phyloP scores from a whole-genome alignment of 2,113 vertebrate genomes.

The Amazona guildingii region DNA sequence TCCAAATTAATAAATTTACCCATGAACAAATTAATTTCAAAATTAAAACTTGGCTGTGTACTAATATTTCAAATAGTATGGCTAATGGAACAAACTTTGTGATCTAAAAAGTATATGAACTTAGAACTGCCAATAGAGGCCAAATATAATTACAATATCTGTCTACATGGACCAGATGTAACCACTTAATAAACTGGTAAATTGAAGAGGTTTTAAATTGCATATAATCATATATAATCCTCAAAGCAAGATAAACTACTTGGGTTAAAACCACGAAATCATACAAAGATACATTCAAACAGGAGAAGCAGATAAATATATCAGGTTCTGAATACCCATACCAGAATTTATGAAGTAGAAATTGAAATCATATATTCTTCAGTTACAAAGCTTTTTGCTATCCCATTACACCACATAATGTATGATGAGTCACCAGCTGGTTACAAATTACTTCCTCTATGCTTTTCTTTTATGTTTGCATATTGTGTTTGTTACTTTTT shows the following conservation, averaged over 20 bases:
- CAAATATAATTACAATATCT: not conserved
- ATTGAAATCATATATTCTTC: not conserved
- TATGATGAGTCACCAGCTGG: not conserved
- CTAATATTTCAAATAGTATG: not conserved
- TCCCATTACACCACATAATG: not conserved
- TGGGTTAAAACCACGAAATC: not conserved
- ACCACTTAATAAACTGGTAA: conserved; percentile 22
- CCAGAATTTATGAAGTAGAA: not conserved
- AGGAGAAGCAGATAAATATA: not conserved
- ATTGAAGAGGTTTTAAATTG: not conserved
- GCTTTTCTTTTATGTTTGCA: not conserved
- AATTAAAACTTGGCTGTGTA: not conserved
- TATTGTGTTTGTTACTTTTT: not conserved
- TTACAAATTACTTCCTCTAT: not conserved
- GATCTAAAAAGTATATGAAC: not conserved
- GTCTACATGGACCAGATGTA: not conserved
- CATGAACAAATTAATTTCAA: not conserved
- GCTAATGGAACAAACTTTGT: not conserved
- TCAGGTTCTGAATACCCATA: not conserved
- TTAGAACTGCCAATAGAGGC: not conserved
- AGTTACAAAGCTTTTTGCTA: not conserved
- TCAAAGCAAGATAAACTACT: not conserved
- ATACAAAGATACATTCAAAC: not conserved
- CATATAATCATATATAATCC: not conserved
- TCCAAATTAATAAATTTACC: not conserved